A percentile compares a stretch with the other conserved stretches of the same genome.
Evolutionary conservation across 2,888 invertebrate genomes (phyloP).

Genomic region (Rotaria sp.): DNA sequence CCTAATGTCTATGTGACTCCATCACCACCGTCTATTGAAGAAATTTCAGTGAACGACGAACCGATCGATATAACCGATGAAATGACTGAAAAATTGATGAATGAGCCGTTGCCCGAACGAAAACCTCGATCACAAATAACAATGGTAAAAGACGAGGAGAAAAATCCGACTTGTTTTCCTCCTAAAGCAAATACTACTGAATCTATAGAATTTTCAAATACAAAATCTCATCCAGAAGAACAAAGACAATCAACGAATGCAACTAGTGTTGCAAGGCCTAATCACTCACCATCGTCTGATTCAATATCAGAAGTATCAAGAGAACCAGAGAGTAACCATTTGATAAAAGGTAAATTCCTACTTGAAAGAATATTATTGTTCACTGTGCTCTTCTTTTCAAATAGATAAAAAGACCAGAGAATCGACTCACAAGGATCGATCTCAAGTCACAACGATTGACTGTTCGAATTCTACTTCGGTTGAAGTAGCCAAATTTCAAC

Average conservation of each 20-base stretch:
- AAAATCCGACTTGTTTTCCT: not conserved
- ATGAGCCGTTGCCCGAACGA: not conserved
- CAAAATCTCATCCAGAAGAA: not conserved
- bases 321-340: not conserved
- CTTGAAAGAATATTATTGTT: too few species aligned
- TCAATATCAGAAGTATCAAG: not conserved
- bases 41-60: not conserved
- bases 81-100: not conserved
- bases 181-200: not conserved
- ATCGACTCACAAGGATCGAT: not conserved
- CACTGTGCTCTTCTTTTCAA: too few species aligned
- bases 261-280: too few species aligned
- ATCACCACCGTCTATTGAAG: not conserved
- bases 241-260: too few species aligned
- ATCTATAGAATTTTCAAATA: not conserved
- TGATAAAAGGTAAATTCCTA: not conserved
- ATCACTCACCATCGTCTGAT: too few species aligned
- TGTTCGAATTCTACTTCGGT: not conserved
- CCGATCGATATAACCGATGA: not conserved
- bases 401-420: not conserved
- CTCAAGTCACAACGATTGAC: not conserved
- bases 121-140: not conserved
- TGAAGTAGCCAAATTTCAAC: not conserved
- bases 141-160: not conserved
- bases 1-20: not conserved